phyloP scores from a whole-genome alignment of 2,797 vertebrate genomes.

The Ctenochaetus hawaiiensis region DNA sequence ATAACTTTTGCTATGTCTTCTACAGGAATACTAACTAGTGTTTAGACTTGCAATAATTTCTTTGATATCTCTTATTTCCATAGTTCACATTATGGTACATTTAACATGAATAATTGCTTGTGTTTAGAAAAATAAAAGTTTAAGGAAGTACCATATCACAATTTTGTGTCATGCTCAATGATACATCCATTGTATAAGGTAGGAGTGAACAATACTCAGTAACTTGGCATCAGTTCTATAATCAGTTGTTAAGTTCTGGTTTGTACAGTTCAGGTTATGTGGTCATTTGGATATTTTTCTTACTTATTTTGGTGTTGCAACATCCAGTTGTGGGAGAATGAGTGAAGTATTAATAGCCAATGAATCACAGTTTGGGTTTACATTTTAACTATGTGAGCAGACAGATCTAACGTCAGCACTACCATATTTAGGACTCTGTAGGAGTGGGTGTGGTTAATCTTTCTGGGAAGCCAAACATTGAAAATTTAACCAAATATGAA shows the following conservation, averaged over 20 bases:
- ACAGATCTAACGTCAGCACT: conserved; percentile 3
- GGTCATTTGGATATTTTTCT: neutral
- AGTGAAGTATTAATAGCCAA: conserved; percentile 50
- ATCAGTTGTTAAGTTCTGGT: neutral
- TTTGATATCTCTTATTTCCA: too few species aligned
- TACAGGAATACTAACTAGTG: neutral
- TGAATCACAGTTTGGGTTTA: conserved; percentile 50
- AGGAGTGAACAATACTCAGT: neutral
- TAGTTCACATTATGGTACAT: neutral
- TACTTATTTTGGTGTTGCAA: neutral
- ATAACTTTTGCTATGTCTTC: neutral
- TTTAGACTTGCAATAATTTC: neutral
- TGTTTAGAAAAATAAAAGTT: neutral
- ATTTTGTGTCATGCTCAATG: too few species aligned
- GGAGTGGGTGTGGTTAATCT: neutral
- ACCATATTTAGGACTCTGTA: conserved; percentile 25
- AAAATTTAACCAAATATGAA: neutral
- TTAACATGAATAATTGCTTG: too few species aligned
- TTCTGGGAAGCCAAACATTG: neutral
- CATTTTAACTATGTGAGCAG: conserved; percentile 53
- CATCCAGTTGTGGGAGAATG: conserved; percentile 1
- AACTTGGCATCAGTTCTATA: neutral
- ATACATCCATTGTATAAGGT: neutral
- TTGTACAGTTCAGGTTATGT: neutral
- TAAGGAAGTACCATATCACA: neutral